These are phyloP conservation scores for Silurus asotus DNA, from an alignment of 2,113 vertebrate genomes.

Conservation along the genomic window DNA sequence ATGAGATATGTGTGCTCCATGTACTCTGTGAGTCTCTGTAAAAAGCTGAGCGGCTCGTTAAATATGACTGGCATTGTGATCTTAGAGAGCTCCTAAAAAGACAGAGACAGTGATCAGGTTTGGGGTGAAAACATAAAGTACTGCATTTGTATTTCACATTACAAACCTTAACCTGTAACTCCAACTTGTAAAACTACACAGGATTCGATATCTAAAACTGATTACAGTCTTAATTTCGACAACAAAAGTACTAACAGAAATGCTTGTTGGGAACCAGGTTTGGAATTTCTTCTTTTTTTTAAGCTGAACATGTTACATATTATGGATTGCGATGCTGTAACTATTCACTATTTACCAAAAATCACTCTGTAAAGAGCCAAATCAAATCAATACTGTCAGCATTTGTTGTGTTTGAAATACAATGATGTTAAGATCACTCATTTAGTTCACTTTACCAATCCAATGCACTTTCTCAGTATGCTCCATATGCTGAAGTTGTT, in stretches of 20 bases:
- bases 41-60: conserved; percentile 95
- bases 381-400: not conserved
- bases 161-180: not conserved
- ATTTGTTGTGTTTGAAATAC: not conserved
- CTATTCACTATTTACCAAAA: not conserved
- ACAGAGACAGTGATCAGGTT: not conserved
- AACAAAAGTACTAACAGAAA: not conserved
- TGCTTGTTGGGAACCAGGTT: not conserved
- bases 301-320: not conserved
- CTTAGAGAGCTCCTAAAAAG: conserved; percentile 89
- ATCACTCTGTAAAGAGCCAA: too few relatives aligned
- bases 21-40: conserved; percentile 93
- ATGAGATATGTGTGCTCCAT: conserved; percentile 98
- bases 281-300: not conserved
- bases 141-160: not conserved
- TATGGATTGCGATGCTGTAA: not conserved
- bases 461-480: conserved; percentile 97
- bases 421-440: not conserved
- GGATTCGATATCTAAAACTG: not conserved
- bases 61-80: conserved; percentile 99
- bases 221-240: not conserved
- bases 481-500: conserved; percentile 99
- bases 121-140: not conserved
- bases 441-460: conserved; percentile 82
- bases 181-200: not conserved